These are phyloP conservation scores for Aplocera efformata DNA, from an alignment of 2,888 invertebrate genomes.

Conservation along the genomic window DNA sequence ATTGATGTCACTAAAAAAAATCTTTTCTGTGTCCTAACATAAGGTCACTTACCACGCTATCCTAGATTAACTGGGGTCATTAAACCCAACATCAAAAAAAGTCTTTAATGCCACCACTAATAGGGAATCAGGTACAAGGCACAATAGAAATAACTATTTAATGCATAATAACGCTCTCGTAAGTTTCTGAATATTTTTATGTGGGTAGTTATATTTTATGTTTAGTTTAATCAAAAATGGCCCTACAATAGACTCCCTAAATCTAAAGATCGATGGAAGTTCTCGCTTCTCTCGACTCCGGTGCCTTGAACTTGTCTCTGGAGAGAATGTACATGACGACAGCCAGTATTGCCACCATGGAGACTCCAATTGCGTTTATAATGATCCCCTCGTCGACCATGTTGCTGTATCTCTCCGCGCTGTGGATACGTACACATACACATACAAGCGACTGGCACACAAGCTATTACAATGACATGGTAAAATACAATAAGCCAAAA, in stretches of 20 bases:
- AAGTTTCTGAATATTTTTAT: no score
- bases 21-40: no score
- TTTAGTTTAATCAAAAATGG: no score
- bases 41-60: no score
- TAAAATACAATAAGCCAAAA: slow-evolving; percentile 1
- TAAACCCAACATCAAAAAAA: no score
- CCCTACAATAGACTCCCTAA: slow-evolving; percentile 1
- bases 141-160: no score
- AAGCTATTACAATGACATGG: slow-evolving; percentile 23
- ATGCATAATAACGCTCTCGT: no score
- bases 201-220: no score
- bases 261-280: slow-evolving; percentile 79
- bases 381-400: slow-evolving; percentile 84
- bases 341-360: slow-evolving; percentile 82
- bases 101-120: not conserved
- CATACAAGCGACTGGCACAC: slow-evolving; percentile 33
- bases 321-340: slow-evolving; percentile 84
- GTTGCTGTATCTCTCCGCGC: slow-evolving; percentile 76
- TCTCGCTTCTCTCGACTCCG: slow-evolving; percentile 66
- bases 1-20: not conserved
- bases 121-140: not conserved
- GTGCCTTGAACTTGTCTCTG: slow-evolving; percentile 77
- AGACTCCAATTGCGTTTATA: slow-evolving; percentile 85
- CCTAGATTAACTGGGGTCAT: no score
- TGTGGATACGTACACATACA: slow-evolving; percentile 63